Conservation (phyloP, 2,113 vertebrate genomes). For the Ictidomys tridecemlineatus region DNA sequence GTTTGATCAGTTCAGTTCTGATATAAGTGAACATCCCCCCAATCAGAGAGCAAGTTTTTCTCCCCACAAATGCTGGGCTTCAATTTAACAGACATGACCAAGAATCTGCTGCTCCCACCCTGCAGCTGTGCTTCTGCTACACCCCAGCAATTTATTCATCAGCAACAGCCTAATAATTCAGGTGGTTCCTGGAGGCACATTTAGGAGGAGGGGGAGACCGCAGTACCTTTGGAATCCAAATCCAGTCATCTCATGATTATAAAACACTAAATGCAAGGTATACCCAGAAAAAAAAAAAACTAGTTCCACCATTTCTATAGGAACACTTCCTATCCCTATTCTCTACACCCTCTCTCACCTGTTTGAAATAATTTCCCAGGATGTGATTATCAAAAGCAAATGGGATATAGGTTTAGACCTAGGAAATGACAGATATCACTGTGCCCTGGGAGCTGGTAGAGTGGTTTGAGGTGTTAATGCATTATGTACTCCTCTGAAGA, state of each 20-base stretch:
- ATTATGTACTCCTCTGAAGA: constrained; percentile 62
- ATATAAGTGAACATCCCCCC: constrained; percentile 38
- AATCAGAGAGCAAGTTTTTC: constrained; percentile 62
- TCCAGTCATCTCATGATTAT: background rate
- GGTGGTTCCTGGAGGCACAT: background rate
- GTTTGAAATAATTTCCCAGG: constrained; percentile 35
- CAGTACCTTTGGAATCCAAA: background rate
- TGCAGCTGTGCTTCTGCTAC: background rate
- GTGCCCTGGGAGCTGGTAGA: background rate
- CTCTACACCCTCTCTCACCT: background rate
- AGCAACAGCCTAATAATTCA: background rate
- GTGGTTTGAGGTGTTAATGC: constrained; percentile 74
- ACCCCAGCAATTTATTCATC: background rate
- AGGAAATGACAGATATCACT: background rate
- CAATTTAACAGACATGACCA: constrained; percentile 31
- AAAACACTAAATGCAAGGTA: background rate
- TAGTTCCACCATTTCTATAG: background rate
- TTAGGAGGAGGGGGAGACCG: background rate
- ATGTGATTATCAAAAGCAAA: constrained; percentile 74
- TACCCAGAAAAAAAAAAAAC: background rate
- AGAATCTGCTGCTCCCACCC: background rate
- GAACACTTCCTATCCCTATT: background rate
- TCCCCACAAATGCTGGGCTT: background rate
- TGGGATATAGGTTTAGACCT: background rate
- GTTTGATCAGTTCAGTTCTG: constrained; percentile 69